A percentile compares a stretch with the other conserved stretches of the same genome.
Conservation (phyloP, 1,140 invertebrate species). For the Bombus haemorrhoidalis region DNA sequence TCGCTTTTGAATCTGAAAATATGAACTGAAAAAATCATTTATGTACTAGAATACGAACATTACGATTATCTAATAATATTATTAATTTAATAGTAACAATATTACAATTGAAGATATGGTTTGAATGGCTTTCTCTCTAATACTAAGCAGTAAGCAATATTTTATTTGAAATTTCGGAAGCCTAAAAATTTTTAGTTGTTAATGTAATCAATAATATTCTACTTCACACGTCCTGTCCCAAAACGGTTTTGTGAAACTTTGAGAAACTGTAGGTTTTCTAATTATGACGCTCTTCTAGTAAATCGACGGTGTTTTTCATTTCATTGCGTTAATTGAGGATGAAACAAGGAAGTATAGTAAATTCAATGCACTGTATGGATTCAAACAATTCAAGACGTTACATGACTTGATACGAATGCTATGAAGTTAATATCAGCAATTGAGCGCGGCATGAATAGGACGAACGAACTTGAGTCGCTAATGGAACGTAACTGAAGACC, state of each 20-base stretch:
- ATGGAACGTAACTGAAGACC: conserved; percentile 38
- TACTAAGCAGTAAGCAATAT: not conserved
- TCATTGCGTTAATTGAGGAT: not conserved
- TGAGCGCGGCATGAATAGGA: conserved; percentile 21
- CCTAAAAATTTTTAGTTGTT: not conserved
- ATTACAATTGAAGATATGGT: not conserved
- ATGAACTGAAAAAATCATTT: not conserved
- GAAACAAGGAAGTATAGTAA: too few species aligned
- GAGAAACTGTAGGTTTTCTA: not conserved
- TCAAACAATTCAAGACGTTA: not conserved
- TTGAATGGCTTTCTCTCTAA: not conserved
- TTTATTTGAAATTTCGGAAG: not conserved
- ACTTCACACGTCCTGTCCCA: too few species aligned
- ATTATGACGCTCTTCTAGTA: not conserved
- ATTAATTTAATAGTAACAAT: not conserved
- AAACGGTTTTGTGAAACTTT: too few species aligned
- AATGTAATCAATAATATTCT: not conserved
- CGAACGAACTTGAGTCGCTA: conserved; percentile 32
- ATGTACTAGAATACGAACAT: not conserved
- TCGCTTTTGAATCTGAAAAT: not conserved
- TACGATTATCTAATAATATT: not conserved
- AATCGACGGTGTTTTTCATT: not conserved
- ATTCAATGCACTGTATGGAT: not conserved
- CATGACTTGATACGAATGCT: not conserved
- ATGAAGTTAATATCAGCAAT: conserved; percentile 26